Evolutionary conservation across 2,113 vertebrate species (phyloP), one percentile per base, ranked within the genome.

Genomic region (Anolis carolinensis): DNA sequence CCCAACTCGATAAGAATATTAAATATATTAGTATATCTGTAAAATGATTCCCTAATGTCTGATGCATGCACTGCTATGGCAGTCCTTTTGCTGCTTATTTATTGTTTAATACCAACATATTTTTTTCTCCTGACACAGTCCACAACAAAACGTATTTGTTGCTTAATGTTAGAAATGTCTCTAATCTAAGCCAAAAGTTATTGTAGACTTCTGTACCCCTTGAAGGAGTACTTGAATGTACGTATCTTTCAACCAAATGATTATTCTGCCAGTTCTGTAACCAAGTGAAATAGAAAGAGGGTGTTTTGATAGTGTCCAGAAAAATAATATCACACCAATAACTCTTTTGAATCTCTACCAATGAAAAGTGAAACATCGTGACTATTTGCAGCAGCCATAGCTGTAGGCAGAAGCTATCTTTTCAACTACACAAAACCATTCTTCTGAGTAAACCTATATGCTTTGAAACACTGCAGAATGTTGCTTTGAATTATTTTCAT

Each of bases 111-210:
- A 73, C 44, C 21, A 63, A 74, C 10, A 13, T 44, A 44, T 21
- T 1, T 70, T 18, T 27, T 52, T 34, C 20, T 67, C 18, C 75
- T 44, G 21, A 74, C 34, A 11, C 18, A 30, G 10, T 27, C 14
- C 9, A 48, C 21, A 84, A 10, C 2, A 30, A 34, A 44, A 44
- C n/a, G 5, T 20, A 36, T 72, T 21, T 72, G 44, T n/a, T 62
- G 18, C 52, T 62, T 87, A 52, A 84, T 73, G 8, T 30, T 9
- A 82, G 52, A 83, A 44, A 14, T 44, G 75, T 82, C 83, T 82
- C 55, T 86, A 34, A 30, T 79, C 16, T n/a, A 14, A 87, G 55
- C 39, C 36, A 79, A 27, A 18, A 14, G 34, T 87, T 71, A 71
- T 50, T 20, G 62, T 59, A 48, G 48, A 70, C 48, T 50, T 65